Conservation (phyloP, 1,140 invertebrate genomes). For the Drosophila saltans region DNA sequence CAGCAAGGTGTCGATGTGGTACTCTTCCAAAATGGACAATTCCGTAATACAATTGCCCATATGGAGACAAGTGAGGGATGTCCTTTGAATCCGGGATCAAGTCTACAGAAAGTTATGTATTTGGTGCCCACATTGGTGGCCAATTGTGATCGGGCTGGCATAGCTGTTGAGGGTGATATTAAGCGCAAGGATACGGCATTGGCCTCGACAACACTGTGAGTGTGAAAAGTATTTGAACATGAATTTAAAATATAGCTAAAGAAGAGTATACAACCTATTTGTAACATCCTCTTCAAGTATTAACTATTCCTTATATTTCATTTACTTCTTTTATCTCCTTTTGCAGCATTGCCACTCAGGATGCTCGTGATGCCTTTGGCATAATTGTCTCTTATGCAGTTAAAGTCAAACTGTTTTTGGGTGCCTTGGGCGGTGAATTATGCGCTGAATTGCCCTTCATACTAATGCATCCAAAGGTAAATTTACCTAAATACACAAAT, state of each 20-base stretch:
- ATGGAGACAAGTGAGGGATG: constrained; percentile 95
- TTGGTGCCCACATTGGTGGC: constrained; percentile 90
- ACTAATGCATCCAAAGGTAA: constrained; percentile 96
- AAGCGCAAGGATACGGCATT: constrained; percentile 93
- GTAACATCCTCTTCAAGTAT: too few species aligned
- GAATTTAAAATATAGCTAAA: too few species aligned
- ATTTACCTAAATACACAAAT: background rate
- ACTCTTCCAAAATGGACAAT: constrained; percentile 99
- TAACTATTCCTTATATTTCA: background rate
- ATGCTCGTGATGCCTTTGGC: constrained; percentile 93
- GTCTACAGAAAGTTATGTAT: constrained; percentile 95
- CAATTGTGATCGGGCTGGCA: constrained; percentile 95
- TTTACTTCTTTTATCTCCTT: constrained; percentile 46
- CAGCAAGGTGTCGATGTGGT: constrained; percentile 99
- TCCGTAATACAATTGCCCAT: constrained; percentile 95
- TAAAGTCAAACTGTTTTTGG: constrained; percentile 97
- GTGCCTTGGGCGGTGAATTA: constrained; percentile 96
- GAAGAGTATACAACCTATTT: too few species aligned
- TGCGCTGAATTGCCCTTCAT: constrained; percentile 98
- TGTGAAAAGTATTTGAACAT: constrained; percentile 32
- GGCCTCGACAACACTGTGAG: constrained; percentile 98
- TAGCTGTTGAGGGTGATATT: constrained; percentile 97
- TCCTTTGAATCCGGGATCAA: constrained; percentile 96
- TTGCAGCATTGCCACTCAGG: constrained; percentile 89
- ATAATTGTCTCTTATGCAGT: constrained; percentile 95